Conservation (phyloP, 2,113 vertebrate species). For the Callorhinus ursinus region DNA sequence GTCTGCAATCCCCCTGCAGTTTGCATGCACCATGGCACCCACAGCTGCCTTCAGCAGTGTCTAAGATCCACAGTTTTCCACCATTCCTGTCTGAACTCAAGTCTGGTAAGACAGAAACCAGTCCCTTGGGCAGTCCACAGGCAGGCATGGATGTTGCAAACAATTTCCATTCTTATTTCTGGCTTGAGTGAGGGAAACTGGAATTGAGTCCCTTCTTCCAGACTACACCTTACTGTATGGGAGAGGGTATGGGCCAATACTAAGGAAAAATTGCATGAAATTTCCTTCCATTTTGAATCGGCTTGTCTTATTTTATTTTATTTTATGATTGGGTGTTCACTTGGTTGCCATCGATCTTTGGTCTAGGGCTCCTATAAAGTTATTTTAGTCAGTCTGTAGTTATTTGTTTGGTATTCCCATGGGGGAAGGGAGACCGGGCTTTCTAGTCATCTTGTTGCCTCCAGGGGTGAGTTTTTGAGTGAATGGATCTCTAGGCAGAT, state of each 20-base stretch:
- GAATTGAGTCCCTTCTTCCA: not conserved
- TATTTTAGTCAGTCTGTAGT: not conserved
- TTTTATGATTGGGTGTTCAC: not conserved
- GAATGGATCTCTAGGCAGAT: not conserved
- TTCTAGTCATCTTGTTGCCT: not conserved
- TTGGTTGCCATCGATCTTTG: not conserved
- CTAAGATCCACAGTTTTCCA: not conserved
- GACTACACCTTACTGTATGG: not conserved
- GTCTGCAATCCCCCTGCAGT: not conserved
- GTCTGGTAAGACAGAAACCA: not conserved
- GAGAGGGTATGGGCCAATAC: not conserved
- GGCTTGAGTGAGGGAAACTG: not conserved
- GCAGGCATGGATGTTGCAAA: not conserved
- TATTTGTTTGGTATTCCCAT: not conserved
- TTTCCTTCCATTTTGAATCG: not conserved
- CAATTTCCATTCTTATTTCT: not conserved
- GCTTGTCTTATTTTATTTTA: not conserved
- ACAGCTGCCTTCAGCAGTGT: not conserved
- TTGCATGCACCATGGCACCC: not conserved
- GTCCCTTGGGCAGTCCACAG: not conserved
- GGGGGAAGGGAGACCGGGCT: not conserved
- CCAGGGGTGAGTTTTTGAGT: not conserved
- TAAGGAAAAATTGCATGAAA: not conserved
- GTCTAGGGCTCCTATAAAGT: not conserved
- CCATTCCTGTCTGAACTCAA: not conserved